These are phyloP conservation scores for Brachypodius melanocephalos DNA, from an alignment of 2,113 vertebrate genomes.

Conservation along the genomic window DNA sequence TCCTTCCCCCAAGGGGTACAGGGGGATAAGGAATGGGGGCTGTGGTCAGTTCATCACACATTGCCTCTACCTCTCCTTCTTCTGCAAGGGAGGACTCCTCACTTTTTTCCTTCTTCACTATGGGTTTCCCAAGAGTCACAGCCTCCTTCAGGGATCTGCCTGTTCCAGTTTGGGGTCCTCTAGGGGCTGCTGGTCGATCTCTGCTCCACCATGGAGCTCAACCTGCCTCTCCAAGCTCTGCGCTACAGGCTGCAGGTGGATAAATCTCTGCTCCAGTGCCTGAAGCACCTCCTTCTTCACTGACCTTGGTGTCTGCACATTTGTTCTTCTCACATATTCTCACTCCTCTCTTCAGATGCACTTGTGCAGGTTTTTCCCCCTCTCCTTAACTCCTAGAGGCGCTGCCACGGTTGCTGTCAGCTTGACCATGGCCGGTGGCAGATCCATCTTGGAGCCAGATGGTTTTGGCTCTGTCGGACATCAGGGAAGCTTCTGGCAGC, in stretches of 20 bases:
- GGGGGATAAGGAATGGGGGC: not conserved
- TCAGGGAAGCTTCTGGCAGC: not conserved
- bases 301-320: not conserved
- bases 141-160: not conserved
- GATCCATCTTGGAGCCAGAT: not conserved
- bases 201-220: not conserved
- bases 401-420: not conserved
- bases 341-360: not conserved
- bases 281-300: not conserved
- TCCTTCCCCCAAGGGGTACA: fast-evolving
- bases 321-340: not conserved
- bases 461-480: fast-evolving
- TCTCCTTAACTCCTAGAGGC: not conserved
- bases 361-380: not conserved
- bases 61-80: not conserved
- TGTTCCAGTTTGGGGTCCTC: not conserved
- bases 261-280: not conserved
- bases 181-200: not conserved
- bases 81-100: not conserved
- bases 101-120: not conserved
- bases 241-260: not conserved
- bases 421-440: not conserved
- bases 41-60: not conserved
- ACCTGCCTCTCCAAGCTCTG: not conserved
- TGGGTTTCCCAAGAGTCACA: not conserved